Base-by-base conservation (phyloP, 2,888 invertebrate species). In the Aromia moschata region DNA sequence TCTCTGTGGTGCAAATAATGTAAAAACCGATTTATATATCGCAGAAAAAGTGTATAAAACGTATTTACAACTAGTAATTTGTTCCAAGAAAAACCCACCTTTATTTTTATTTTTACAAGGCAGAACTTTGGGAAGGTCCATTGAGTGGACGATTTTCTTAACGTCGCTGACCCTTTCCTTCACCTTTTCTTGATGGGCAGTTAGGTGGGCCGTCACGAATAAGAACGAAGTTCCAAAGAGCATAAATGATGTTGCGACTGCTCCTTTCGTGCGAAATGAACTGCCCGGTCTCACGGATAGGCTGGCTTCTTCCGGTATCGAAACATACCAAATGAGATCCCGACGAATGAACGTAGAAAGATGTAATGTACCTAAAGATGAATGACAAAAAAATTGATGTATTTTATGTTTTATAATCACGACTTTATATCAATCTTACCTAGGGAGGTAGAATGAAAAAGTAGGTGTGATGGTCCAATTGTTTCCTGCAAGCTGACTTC, bases 271-370 rank as follows among this genome's bases (percentile, higher is more conserved):
- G 58, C 92, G 86, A 77, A 94, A 93, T 0, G 94, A 93, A 4
- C 93, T 92, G 0, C 95, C 95, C 0, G 95, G 92, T 69, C 97
- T 85, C 0, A 96, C 94, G 1, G 95, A 94, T 60, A 94, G 85
- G 70, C 88, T 89, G 0, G 91, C 90, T 69, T 96, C 95, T 82
- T 96, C 96, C 0, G 95, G 91, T 1, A 93, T 86, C 68, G 97
- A 97, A 77, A 95, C 95, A 76, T 93, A 97, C 98, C 98, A 98
- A 64, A 98, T 92, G 10, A 98, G 86, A 80, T 98, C 97, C 65
- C 97, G 85, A 52, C 96, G 84, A 70, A 98, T 85, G 79, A 94
- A 97, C 62, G 98, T 84, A 53, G 91, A 90, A 60, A 97, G 83
- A 79, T 96, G 96, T 36, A 98, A 84, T 46, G 95, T 95, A 51